Evolutionary conservation across 2,113 vertebrate species (phyloP).

Genomic region (Emydocephalus ijimae): DNA sequence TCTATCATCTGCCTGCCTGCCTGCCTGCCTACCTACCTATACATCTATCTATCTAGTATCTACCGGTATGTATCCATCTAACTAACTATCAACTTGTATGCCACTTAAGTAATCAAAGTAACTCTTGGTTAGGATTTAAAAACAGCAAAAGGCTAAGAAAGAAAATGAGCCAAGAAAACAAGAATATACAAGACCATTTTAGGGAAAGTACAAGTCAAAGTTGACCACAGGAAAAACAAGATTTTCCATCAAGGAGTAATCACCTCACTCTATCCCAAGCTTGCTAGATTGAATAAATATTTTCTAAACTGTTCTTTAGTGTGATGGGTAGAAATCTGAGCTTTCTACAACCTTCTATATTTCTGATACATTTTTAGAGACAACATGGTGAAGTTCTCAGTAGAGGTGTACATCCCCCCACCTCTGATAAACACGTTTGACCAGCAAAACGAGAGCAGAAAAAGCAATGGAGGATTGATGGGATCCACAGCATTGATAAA

Average conservation of each 20-base stretch:
- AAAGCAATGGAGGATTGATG: neutral
- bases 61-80: too few relatives aligned
- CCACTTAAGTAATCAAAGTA: neutral
- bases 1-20: too few relatives aligned
- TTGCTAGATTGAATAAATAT: neutral
- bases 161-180: neutral
- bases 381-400: neutral
- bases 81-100: neutral
- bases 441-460: neutral
- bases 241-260: neutral
- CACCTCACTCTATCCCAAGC: neutral
- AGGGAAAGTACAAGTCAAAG: neutral
- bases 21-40: too few relatives aligned
- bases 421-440: neutral
- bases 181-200: neutral
- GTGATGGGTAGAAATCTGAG: neutral
- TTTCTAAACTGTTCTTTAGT: neutral
- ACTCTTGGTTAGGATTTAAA: neutral
- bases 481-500: neutral
- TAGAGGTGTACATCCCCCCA: neutral
- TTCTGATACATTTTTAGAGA: neutral
- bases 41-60: too few relatives aligned
- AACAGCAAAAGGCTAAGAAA: neutral
- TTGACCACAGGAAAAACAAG: neutral
- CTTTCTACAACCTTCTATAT: neutral